Evolutionary conservation across 1,140 invertebrate genomes (phyloP).

Genomic region (Coptotermes formosanus): DNA sequence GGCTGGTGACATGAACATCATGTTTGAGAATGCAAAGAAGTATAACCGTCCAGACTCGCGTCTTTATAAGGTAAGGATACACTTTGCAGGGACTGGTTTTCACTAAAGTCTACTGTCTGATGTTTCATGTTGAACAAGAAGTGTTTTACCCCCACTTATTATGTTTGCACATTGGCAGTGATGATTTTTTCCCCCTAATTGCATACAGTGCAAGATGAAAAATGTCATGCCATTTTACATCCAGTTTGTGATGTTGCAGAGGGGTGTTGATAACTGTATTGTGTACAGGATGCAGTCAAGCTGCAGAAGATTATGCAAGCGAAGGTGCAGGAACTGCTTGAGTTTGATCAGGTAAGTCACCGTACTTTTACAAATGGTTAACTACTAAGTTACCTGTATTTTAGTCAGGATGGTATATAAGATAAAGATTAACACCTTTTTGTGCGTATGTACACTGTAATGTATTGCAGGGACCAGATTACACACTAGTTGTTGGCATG

Average conservation of each 20-base stretch:
- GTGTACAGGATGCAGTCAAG: slow-evolving; percentile 68
- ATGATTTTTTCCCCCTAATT: not conserved
- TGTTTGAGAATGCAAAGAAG: slow-evolving; percentile 97
- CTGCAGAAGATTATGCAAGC: slow-evolving; percentile 81
- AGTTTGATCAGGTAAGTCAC: slow-evolving; percentile 64
- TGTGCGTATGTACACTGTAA: no score
- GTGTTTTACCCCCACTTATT: not conserved
- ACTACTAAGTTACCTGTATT: no score
- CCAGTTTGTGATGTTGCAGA: not conserved
- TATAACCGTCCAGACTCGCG: slow-evolving; percentile 88
- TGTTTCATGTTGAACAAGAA: not conserved
- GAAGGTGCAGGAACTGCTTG: slow-evolving; percentile 79
- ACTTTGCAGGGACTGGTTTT: not conserved
- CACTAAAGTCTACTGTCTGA: not conserved
- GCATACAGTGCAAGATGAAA: not conserved
- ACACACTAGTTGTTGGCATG: no score
- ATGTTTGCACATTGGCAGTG: not conserved
- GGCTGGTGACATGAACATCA: slow-evolving; percentile 93
- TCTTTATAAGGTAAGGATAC: slow-evolving; percentile 72
- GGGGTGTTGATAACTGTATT: slow-evolving; percentile 31
- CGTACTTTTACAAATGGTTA: not conserved
- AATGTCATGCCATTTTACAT: not conserved
- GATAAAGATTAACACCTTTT: no score
- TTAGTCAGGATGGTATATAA: no score
- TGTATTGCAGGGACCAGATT: no score